Conservation (phyloP, 2,888 invertebrate genomes). For the Tetragonula carbonaria region DNA sequence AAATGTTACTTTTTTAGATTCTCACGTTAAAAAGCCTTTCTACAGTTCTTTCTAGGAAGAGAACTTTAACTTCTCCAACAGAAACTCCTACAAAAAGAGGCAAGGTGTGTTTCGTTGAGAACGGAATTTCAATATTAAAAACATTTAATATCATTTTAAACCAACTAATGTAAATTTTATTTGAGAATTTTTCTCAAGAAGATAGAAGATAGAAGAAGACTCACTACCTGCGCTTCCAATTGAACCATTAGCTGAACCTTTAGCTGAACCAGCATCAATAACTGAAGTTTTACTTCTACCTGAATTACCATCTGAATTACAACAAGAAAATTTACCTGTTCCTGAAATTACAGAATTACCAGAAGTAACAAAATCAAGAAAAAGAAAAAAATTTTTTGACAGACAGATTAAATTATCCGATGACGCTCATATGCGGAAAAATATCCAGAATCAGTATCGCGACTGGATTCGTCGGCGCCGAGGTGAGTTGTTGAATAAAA, state of each 20-base stretch:
- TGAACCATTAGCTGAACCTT: neutral
- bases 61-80: neutral
- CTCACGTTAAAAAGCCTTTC: neutral
- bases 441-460: slow-evolving; percentile 10
- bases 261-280: neutral
- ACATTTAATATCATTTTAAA: neutral
- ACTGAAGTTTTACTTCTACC: neutral
- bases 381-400: slow-evolving; percentile 14
- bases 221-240: neutral
- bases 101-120: slow-evolving; percentile 8
- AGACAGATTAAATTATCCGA: neutral
- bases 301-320: neutral
- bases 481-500: slow-evolving; percentile 46
- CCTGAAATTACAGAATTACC: neutral
- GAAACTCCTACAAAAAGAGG: slow-evolving; percentile 20
- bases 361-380: neutral
- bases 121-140: no score
- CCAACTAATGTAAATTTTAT: neutral
- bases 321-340: neutral
- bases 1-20: neutral
- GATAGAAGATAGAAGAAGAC: slow-evolving; percentile 3
- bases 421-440: neutral
- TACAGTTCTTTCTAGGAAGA: neutral
- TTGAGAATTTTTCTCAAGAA: neutral
- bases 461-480: slow-evolving; percentile 40